Percentiles rank a stretch among this genome's conserved stretches.
Conservation (phyloP, 2,113 vertebrate genomes). For the Trichomycterus rosablanca region DNA sequence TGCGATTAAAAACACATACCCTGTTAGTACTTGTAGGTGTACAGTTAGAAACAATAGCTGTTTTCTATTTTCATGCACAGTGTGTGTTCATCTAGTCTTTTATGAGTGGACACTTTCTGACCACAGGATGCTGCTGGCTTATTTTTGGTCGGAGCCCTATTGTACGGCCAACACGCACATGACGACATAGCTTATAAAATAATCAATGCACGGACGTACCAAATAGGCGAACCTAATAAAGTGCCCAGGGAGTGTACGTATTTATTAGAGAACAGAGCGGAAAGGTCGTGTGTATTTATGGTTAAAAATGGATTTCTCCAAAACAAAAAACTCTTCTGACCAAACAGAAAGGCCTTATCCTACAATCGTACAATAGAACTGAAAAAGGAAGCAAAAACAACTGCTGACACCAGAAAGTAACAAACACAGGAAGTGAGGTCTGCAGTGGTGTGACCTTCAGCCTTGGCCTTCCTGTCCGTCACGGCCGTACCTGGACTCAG, state of each 20-base stretch:
- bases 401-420: constrained; percentile 30
- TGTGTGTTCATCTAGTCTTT: too few relatives aligned
- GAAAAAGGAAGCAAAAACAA: constrained; percentile 30
- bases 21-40: too few relatives aligned
- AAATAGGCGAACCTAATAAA: too few relatives aligned
- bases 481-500: constrained; percentile 80
- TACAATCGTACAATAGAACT: not conserved
- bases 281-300: constrained; percentile 7
- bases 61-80: too few relatives aligned
- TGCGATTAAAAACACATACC: too few relatives aligned
- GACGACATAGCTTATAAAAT: too few relatives aligned
- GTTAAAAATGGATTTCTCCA: not conserved
- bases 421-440: constrained; percentile 25
- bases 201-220: too few relatives aligned
- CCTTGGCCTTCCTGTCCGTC: not conserved
- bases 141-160: too few relatives aligned
- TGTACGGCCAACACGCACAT: too few relatives aligned
- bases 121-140: too few relatives aligned
- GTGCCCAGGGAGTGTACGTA: not conserved
- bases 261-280: not conserved
- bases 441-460: not conserved
- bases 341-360: constrained; percentile 30
- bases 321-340: constrained; percentile 3
- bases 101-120: too few relatives aligned
- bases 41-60: too few relatives aligned